These are phyloP conservation scores for Pogonophryne albipinna DNA, from an alignment of 2,797 vertebrate genomes.

Conservation along the genomic window DNA sequence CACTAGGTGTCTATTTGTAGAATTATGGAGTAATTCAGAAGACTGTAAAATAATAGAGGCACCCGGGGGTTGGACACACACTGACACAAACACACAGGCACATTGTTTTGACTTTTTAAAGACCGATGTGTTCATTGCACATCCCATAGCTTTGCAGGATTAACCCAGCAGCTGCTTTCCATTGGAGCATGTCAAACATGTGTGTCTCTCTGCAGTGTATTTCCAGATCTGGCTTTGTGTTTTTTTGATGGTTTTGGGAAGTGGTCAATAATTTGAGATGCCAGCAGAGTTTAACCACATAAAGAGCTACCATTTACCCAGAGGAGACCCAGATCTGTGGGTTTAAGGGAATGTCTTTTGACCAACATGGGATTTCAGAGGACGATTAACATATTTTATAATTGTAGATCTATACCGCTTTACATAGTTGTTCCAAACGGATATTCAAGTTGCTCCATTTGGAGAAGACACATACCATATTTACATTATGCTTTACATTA, in stretches of 20 bases:
- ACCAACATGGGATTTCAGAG: slow-evolving; percentile 20
- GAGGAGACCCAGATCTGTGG: slow-evolving; percentile 28
- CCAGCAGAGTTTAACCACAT: slow-evolving; percentile 54
- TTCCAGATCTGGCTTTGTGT: slow-evolving; percentile 48
- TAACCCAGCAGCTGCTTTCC: slow-evolving; percentile 1
- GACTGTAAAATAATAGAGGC: slow-evolving; percentile 55
- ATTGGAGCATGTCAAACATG: slow-evolving; percentile 17
- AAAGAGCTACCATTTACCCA: slow-evolving; percentile 47
- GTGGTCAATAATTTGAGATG: slow-evolving; percentile 68
- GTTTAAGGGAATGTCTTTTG: slow-evolving; percentile 36
- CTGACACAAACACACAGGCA: not conserved
- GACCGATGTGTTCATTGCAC: not conserved
- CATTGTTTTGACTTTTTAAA: not conserved
- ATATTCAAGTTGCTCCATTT: slow-evolving; percentile 3
- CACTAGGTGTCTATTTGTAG: slow-evolving; percentile 86
- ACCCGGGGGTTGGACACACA: slow-evolving; percentile 18
- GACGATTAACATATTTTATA: slow-evolving; percentile 32
- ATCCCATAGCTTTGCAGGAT: slow-evolving; percentile 9
- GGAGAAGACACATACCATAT: not conserved
- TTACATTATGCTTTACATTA: slow-evolving; percentile 23
- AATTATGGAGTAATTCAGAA: slow-evolving; percentile 71
- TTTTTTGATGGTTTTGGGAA: slow-evolving; percentile 57
- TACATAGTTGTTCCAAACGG: slow-evolving; percentile 25
- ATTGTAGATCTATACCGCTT: slow-evolving; percentile 14
- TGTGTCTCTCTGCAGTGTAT: slow-evolving; percentile 54